Evolutionary conservation across 2,113 vertebrate species (phyloP), one percentile per base, ranked within the genome.

Genomic region (Salvelinus alpinus): DNA sequence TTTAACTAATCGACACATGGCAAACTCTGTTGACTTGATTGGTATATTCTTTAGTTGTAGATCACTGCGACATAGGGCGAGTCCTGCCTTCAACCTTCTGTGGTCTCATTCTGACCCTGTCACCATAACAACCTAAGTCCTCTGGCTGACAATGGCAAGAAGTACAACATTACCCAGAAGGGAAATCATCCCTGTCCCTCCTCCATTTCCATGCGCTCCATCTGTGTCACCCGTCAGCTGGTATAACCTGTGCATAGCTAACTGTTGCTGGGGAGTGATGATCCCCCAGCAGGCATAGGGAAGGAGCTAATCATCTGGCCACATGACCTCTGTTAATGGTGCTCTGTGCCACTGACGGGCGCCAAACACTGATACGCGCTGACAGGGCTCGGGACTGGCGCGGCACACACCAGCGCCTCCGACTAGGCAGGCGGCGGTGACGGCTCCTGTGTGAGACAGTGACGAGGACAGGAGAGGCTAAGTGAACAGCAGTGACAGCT

Each of bases 371-470:
- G 82, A 89, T 79, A 31, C 75, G 81, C 64, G 75, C 66, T 78
- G 89, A 88, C 88, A 85, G 88, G 80, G 86, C 80, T 84, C 84
- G 69, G 77, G 73, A 73, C 12, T 71, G 77, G 80, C 77, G 79
- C 25, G 31, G 82, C 24, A 65, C 78, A 79, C 72, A 70, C 77
- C 79, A 34, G 76, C 13, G 14, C 71, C 84, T 75, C 80, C 78
- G 80, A 90, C 85, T 82, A 48, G 69, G 38, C 38, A 2, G 38
- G 38, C 38, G 38, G 38, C 22, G 25, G 75, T 80, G 7, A 22
- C 75, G 82, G 80, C 75, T 51, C 78, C 74, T 11, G n/a, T 79
- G 69, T 79, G 76, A 70, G 71, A 59, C 73, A 76, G 72, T 1
- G 54, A 59, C 25, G 48, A 13, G 29, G 6, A 69, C 75, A 31